These are phyloP conservation scores for Macrotis lagotis DNA, from an alignment of 2,113 vertebrate species.

Conservation along the genomic window DNA sequence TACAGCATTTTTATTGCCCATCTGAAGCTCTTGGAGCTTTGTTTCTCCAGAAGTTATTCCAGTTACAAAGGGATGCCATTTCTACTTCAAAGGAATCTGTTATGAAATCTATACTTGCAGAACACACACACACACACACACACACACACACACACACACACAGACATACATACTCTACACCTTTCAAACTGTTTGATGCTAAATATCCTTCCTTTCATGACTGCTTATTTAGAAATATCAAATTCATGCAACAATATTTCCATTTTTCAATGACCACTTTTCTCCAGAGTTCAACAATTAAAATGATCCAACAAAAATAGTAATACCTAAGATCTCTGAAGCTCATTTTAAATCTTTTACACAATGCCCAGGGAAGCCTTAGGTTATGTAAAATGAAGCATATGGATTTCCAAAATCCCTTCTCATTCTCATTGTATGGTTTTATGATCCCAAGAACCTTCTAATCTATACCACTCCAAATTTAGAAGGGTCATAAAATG, in stretches of 20 bases:
- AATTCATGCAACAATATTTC: background rate
- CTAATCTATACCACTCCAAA: background rate
- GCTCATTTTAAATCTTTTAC: background rate
- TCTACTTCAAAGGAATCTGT: constrained; percentile 62
- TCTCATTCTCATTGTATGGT: background rate
- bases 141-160: background rate
- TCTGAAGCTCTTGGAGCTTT: constrained; percentile 62
- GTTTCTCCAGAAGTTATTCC: constrained; percentile 48
- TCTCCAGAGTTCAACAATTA: background rate
- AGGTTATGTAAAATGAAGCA: background rate
- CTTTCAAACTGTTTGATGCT: constrained; percentile 9
- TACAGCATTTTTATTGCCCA: constrained; percentile 64
- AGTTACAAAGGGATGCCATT: constrained; percentile 53
- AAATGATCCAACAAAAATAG: background rate
- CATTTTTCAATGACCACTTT: background rate
- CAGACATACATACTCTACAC: background rate
- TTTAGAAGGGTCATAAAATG: background rate
- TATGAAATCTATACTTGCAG: constrained; percentile 49
- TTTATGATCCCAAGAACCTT: background rate
- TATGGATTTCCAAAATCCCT: background rate
- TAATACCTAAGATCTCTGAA: background rate
- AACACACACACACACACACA: background rate
- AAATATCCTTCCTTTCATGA: background rate
- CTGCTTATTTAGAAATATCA: constrained; percentile 9
- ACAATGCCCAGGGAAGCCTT: background rate